Evolutionary conservation across 1,140 invertebrate species (phyloP), one percentile per base, ranked within the genome.

Genomic region (Lamellibrachia luymesi): DNA sequence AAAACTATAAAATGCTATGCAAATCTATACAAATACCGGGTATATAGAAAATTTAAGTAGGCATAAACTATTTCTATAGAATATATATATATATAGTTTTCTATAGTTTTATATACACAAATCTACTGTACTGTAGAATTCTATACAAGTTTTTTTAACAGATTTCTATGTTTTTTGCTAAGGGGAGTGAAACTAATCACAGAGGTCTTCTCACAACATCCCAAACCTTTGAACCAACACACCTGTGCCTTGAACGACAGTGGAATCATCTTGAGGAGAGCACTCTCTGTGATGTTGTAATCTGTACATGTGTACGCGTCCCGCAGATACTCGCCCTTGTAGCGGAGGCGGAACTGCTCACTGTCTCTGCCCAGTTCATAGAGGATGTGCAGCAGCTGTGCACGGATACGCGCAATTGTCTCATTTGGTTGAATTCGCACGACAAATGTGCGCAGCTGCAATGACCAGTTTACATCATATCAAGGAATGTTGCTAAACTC

Each of bases 361-460:
- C 95, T 94, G 27, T 95, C 95, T 89, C 94, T 93, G 13, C 95
- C 95, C 92, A 96, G 94, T 91, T 96, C 95, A 94, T 95, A 95
- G 91, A 96, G 93, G 38, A 94, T 94, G 93, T 96, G 95, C 4
- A 96, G 94, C 49, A 96, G 94, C 52, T 95, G 95, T 0, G 95
- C 95, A 92, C 95, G 92, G 5, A 96, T 93, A 51, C 95, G 93
- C 49, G 95, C 95, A 51, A 96, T 94, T 90, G 94, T 95, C 92
- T 96, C 95, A 51, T 94, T 92, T n/a, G 93, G 94, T 4, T 94
- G 94, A 2, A 95, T 95, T 22, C 95, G 93, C n/a, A 94, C 93
- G 0, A 96, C 94, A 94, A 96, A 96, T 5, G 95, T 95, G 64
- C 95, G 95, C 90, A 94, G 94, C 95, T 96, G 94, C 90, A 95